These are phyloP conservation scores for Andrena haemorrhoa DNA, from an alignment of 2,888 invertebrate genomes.

Conservation along the genomic window DNA sequence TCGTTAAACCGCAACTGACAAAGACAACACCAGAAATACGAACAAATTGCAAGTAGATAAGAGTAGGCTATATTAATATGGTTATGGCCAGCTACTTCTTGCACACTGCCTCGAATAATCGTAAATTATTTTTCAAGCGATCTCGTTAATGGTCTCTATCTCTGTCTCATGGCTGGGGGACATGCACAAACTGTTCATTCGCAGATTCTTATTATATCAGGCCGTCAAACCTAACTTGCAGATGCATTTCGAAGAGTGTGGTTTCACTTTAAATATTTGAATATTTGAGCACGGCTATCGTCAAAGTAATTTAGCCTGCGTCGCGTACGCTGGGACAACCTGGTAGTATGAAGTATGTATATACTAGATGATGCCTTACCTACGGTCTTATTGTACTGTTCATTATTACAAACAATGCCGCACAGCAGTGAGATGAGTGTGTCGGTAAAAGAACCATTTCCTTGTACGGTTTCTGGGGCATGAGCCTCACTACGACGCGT, in stretches of 20 bases:
- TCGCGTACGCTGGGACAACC: conserved; percentile 15
- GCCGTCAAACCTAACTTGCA: neutral
- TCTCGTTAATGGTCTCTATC: conserved; percentile 40
- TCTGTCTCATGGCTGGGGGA: neutral
- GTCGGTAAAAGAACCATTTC: conserved; percentile 82
- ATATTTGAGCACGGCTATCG: neutral
- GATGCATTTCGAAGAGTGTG: neutral
- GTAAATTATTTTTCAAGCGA: conserved; percentile 39
- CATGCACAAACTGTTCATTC: conserved; percentile 34
- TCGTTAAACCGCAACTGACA: conserved; percentile 2
- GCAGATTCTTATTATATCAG: conserved; percentile 13
- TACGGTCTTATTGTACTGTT: conserved; percentile 81
- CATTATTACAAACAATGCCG: conserved; percentile 83
- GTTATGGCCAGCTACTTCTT: conserved; percentile 24
- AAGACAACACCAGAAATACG: conserved; percentile 15
- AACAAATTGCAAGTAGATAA: conserved; percentile 18
- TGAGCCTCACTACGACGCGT: conserved; percentile 81
- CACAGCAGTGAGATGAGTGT: conserved; percentile 84
- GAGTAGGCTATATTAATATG: conserved; percentile 17
- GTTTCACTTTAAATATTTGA: neutral
- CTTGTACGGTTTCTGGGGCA: conserved; percentile 78
- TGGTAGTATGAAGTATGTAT: conserved; percentile 44
- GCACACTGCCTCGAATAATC: conserved; percentile 7
- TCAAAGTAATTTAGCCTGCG: neutral
- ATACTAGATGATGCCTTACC: conserved; percentile 78